phyloP scores from a whole-genome alignment of 2,888 invertebrate genomes.

The Deilephila elpenor region DNA sequence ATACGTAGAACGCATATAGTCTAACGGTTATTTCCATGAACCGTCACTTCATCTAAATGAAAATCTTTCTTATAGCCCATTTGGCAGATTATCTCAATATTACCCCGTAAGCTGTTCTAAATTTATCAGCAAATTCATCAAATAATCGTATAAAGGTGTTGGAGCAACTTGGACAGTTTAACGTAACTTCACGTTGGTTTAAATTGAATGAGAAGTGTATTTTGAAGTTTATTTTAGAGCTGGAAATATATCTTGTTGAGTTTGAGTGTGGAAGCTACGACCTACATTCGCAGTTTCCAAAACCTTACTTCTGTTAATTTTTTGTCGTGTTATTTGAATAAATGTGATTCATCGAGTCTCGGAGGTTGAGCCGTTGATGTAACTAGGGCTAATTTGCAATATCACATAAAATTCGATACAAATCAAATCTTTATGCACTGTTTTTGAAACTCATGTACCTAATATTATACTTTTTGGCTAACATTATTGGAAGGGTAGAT shows the following conservation, averaged over 20 bases:
- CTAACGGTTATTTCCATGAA: conserved; percentile 18
- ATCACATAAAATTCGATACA: no score
- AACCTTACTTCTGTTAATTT: neutral
- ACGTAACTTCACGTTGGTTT: conserved; percentile 16
- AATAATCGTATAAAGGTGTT: conserved; percentile 17
- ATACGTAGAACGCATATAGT: neutral
- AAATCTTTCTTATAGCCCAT: conserved; percentile 28
- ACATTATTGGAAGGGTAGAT: no score
- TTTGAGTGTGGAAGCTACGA: conserved; percentile 12
- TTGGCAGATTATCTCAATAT: conserved; percentile 18
- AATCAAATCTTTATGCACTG: no score
- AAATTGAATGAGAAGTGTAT: conserved; percentile 17
- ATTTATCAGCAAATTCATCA: conserved; percentile 19
- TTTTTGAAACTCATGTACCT: no score
- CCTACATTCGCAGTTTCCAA: conserved; percentile 9
- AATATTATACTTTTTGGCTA: no score
- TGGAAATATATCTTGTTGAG: conserved; percentile 21
- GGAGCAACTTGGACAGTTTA: neutral
- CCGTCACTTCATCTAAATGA: conserved; percentile 27
- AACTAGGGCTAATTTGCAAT: no score
- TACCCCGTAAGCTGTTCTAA: conserved; percentile 21
- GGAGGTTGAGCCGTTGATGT: no score
- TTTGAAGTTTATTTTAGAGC: conserved; percentile 17
- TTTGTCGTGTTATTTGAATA: neutral
- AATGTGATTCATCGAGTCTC: no score